Evolutionary conservation across 1,140 invertebrate species (phyloP).

Genomic region (Euschistus heros): DNA sequence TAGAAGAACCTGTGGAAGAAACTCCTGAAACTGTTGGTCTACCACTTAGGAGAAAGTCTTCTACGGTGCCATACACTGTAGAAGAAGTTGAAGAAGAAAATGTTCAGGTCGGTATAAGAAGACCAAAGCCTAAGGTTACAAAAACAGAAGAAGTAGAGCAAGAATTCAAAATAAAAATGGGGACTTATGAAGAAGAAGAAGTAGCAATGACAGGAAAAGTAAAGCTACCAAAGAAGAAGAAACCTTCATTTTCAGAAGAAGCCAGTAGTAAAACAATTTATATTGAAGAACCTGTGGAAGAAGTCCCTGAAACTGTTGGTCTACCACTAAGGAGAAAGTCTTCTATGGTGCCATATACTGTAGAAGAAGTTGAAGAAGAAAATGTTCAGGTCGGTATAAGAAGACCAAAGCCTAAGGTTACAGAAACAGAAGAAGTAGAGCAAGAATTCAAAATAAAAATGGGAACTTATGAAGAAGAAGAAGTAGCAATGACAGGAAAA

Average conservation of each 20-base stretch:
- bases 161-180: constrained; percentile 71
- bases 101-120: constrained; percentile 40
- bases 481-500: constrained; percentile 71
- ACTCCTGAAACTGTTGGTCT: constrained; percentile 41
- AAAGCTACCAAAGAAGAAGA: constrained; percentile 60
- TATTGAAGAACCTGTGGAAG: constrained; percentile 46
- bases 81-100: constrained; percentile 34
- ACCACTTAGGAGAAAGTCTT: constrained; percentile 29
- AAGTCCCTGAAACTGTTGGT: constrained; percentile 47
- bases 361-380: constrained; percentile 35
- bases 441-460: constrained; percentile 75
- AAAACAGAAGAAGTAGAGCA: constrained; percentile 62
- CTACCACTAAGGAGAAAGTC: constrained; percentile 29
- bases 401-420: constrained; percentile 33
- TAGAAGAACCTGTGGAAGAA: constrained; percentile 43
- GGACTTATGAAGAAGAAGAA: constrained; percentile 75
- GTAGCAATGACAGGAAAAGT: constrained; percentile 72
- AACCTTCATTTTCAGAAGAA: constrained; percentile 57
- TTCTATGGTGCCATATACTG: constrained; percentile 35
- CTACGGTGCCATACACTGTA: constrained; percentile 33
- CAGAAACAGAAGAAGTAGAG: constrained; percentile 69
- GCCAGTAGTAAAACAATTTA: constrained; percentile 52
- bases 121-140: constrained; percentile 35
- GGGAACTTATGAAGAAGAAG: constrained; percentile 73
- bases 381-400: constrained; percentile 41